Percentiles rank a stretch among this genome's conserved stretches.
Evolutionary conservation across 2,797 vertebrate species (phyloP).

Genomic region (Anniella stebbinsi): DNA sequence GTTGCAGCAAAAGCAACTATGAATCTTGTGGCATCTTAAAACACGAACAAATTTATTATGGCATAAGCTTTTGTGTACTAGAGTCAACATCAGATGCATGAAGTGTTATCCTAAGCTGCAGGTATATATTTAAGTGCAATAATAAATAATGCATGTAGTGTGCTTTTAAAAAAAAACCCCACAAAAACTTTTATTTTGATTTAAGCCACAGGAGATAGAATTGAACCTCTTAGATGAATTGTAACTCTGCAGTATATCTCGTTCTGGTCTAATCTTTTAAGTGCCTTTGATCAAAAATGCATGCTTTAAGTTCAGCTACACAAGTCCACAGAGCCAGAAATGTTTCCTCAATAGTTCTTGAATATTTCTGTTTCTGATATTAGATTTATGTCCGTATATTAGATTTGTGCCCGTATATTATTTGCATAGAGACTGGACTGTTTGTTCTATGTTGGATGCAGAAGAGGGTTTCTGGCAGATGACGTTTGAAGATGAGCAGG

Average conservation of each 20-base stretch:
- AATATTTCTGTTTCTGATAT: neutral
- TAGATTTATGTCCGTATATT: neutral
- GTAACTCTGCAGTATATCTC: too few species aligned
- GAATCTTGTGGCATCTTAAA: slow-evolving; percentile 27
- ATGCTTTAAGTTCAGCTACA: neutral
- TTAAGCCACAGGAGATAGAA: too few species aligned
- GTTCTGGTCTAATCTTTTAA: too few species aligned
- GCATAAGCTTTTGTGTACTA: neutral
- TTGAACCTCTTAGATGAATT: too few species aligned
- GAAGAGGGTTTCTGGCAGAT: neutral
- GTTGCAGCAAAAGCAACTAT: neutral
- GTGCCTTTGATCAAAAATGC: too few species aligned
- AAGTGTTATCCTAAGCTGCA: neutral
- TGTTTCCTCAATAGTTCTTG: neutral
- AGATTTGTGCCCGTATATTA: neutral
- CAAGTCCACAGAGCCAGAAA: neutral
- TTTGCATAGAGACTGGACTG: neutral
- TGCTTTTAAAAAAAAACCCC: too few species aligned
- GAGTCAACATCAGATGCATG: neutral
- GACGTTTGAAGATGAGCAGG: neutral
- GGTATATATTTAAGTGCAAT: neutral
- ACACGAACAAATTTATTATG: neutral
- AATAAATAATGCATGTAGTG: too few species aligned
- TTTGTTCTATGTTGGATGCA: neutral
- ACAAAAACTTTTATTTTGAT: too few species aligned